Percentiles rank a stretch among this genome's conserved stretches.
Conservation (phyloP, 2,888 invertebrate genomes). For the Congeria kusceri region DNA sequence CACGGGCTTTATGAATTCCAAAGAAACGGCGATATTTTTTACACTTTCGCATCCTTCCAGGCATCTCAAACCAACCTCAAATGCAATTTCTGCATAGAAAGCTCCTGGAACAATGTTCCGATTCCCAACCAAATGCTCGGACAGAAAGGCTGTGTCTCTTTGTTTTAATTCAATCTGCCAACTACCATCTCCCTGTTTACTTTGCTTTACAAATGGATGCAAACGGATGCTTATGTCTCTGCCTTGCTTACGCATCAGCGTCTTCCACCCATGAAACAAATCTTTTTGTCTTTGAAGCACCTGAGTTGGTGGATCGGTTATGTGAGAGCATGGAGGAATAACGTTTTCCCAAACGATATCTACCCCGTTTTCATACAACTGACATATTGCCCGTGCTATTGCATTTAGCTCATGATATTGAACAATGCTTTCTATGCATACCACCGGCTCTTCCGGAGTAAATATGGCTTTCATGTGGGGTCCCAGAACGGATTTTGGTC, state of each 20-base stretch:
- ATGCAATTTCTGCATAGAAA: conserved; percentile 60
- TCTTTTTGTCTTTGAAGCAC: conserved; percentile 52
- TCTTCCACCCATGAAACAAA: conserved; percentile 40
- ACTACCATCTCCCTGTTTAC: background rate
- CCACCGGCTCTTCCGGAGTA: background rate
- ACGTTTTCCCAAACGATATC: conserved; percentile 30
- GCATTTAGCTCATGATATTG: conserved; percentile 17
- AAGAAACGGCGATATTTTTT: conserved; percentile 14
- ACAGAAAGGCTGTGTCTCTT: conserved; percentile 60
- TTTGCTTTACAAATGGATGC: conserved; percentile 31
- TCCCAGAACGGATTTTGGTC: conserved; percentile 69
- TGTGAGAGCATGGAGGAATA: conserved; percentile 13
- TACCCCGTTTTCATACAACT: conserved; percentile 39
- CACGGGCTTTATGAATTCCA: conserved; percentile 44
- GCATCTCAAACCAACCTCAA: conserved; percentile 44
- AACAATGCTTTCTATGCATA: too few species aligned
- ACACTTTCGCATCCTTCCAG: background rate
- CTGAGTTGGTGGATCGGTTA: conserved; percentile 67
- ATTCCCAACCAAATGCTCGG: conserved; percentile 57
- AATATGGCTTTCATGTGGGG: conserved; percentile 39
- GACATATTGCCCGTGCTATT: conserved; percentile 1
- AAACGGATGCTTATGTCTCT: background rate
- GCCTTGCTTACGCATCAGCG: conserved; percentile 36
- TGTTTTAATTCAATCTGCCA: conserved; percentile 36
- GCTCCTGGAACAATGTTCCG: conserved; percentile 65